A percentile compares a stretch with the other conserved stretches of the same genome.
Conservation (phyloP, 2,888 invertebrate genomes). For the Theodoxus fluviatilis region DNA sequence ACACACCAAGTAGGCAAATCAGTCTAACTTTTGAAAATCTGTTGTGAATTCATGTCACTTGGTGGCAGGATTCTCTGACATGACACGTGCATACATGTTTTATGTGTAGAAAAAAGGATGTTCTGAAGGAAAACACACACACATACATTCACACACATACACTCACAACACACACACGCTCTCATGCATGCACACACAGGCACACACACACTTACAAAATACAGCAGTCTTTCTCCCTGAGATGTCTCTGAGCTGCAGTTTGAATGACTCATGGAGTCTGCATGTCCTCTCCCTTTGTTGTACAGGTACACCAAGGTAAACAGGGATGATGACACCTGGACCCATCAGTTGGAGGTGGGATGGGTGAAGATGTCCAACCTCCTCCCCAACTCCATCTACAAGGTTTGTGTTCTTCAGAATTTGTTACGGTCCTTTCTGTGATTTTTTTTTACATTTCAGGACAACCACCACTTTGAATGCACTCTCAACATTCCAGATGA, state of each 20-base stretch:
- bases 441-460: too few species aligned
- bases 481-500: too few species aligned
- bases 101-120: neutral
- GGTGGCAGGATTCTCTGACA: neutral
- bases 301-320: slow-evolving; percentile 91
- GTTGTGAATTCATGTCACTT: too few species aligned
- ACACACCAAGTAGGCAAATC: too few species aligned
- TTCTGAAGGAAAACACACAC: neutral
- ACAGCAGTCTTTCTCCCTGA: too few species aligned
- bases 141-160: neutral
- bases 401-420: too few species aligned
- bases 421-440: too few species aligned
- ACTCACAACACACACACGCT: neutral
- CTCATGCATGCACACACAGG: neutral
- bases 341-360: slow-evolving; percentile 94
- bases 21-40: too few species aligned
- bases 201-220: too few species aligned
- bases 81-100: neutral
- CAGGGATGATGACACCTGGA: slow-evolving; percentile 94
- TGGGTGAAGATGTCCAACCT: slow-evolving; percentile 95
- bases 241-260: too few species aligned
- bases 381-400: slow-evolving; percentile 91
- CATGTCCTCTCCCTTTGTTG: slow-evolving; percentile 10
- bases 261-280: too few species aligned
- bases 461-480: too few species aligned